These are phyloP conservation scores for Carabus problematicus DNA, from an alignment of 2,888 invertebrate species.

Conservation along the genomic window DNA sequence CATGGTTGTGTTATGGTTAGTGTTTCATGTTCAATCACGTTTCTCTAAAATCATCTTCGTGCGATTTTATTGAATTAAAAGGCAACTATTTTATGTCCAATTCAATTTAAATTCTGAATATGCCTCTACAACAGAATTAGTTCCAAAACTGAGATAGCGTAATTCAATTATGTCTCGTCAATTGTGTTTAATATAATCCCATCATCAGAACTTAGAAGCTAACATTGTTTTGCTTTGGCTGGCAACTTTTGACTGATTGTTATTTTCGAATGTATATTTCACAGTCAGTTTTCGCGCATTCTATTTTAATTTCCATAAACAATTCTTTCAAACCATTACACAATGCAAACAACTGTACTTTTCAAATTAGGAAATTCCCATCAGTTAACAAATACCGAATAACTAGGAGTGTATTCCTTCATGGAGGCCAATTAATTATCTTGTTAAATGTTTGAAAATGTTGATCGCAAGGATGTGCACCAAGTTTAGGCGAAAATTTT, in stretches of 20 bases:
- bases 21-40: constrained; percentile 26
- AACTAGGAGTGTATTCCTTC: too few species aligned
- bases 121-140: neutral
- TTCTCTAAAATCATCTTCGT: constrained; percentile 12
- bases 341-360: too few species aligned
- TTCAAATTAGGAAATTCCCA: too few species aligned
- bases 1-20: constrained; percentile 4
- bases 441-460: too few species aligned
- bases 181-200: constrained; percentile 23
- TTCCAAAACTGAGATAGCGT: constrained; percentile 28
- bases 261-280: too few species aligned
- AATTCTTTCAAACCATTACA: too few species aligned
- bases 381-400: too few species aligned
- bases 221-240: constrained; percentile 25
- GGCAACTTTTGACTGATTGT: neutral
- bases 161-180: constrained; percentile 33
- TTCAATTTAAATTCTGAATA: constrained; percentile 19
- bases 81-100: constrained; percentile 31
- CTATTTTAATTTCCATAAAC: constrained; percentile 11
- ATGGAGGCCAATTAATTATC: too few species aligned
- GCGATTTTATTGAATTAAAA: constrained; percentile 24
- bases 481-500: constrained; percentile 15
- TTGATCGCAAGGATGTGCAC: neutral
- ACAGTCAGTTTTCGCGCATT: too few species aligned
- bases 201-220: constrained; percentile 20